These are phyloP conservation scores for Xenopus borealis DNA, from an alignment of 2,113 vertebrate species.

Conservation along the genomic window DNA sequence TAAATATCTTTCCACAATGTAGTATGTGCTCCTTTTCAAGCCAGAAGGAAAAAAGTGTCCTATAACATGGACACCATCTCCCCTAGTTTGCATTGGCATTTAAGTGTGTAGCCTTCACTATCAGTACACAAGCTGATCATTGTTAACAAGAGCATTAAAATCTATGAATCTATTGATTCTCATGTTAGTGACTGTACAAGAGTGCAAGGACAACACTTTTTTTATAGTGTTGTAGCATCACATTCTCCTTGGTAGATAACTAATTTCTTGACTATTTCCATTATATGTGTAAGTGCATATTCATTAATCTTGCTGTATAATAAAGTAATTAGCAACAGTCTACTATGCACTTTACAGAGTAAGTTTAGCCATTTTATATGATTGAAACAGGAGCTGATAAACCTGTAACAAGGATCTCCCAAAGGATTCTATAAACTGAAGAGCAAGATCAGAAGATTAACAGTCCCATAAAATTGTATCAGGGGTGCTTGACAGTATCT, in stretches of 20 bases:
- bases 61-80: too few relatives aligned
- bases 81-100: too few relatives aligned
- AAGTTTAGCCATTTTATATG: background rate
- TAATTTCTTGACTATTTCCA: background rate
- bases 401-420: constrained; percentile 25
- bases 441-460: constrained; percentile 39
- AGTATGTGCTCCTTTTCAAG: too few relatives aligned
- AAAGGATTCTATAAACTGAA: constrained; percentile 21
- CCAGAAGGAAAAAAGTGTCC: too few relatives aligned
- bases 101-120: background rate
- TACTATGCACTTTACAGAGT: background rate
- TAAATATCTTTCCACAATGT: too few relatives aligned
- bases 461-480: constrained; percentile 15
- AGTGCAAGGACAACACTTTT: constrained; percentile 51
- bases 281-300: too few relatives aligned
- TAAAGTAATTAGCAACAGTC: background rate
- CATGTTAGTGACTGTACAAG: constrained; percentile 60
- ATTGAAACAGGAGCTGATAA: constrained; percentile 20
- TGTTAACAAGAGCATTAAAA: constrained; percentile 60
- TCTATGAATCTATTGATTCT: constrained; percentile 71
- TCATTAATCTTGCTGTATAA: background rate
- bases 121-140: constrained; percentile 18
- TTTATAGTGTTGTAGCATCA: constrained; percentile 31
- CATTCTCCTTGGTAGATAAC: constrained; percentile 12
- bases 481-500: too few relatives aligned